A percentile compares a stretch with the other conserved stretches of the same genome.
These are phyloP conservation scores for Chiridota heheva DNA, from an alignment of 35 echinoderm and acorn worm species.

Conservation along the genomic window DNA sequence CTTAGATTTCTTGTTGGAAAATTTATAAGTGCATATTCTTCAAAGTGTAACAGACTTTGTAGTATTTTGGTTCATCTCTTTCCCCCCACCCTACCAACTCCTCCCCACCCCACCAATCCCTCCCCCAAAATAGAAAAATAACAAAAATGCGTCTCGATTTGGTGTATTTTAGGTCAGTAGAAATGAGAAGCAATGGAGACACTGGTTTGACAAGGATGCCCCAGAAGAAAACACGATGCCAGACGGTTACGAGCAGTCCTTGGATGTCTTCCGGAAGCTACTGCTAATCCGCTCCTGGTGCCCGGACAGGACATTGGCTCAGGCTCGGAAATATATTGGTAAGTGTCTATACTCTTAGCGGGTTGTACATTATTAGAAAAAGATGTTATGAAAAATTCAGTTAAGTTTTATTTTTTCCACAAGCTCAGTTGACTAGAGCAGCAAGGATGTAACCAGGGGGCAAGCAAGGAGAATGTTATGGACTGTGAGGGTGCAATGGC, in stretches of 20 bases:
- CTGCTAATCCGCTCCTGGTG: constrained; percentile 95
- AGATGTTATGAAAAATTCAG: too few relatives aligned
- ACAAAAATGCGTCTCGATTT: too few relatives aligned
- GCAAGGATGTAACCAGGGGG: not conserved
- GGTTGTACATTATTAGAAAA: too few relatives aligned
- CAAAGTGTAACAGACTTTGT: too few relatives aligned
- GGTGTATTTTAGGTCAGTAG: constrained; percentile 75
- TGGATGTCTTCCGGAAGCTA: constrained; percentile 88
- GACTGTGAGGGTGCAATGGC: too few relatives aligned
- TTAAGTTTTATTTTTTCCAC: not conserved
- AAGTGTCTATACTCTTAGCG: constrained; percentile 36
- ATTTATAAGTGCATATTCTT: too few relatives aligned
- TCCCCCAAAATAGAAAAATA: too few relatives aligned
- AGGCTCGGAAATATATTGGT: constrained; percentile 96
- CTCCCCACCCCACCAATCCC: too few relatives aligned
- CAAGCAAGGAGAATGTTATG: too few relatives aligned
- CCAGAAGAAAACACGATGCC: constrained; percentile 90
- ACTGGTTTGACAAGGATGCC: constrained; percentile 99
- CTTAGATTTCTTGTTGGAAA: too few relatives aligned
- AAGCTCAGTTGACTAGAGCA: not conserved
- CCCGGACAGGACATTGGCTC: constrained; percentile 88
- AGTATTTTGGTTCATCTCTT: too few relatives aligned
- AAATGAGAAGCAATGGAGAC: constrained; percentile 99
- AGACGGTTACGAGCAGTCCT: constrained; percentile 91
- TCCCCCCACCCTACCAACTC: too few relatives aligned